Base-by-base conservation (phyloP, 2,797 vertebrate species). In the Odontamblyopus lacepedii region DNA sequence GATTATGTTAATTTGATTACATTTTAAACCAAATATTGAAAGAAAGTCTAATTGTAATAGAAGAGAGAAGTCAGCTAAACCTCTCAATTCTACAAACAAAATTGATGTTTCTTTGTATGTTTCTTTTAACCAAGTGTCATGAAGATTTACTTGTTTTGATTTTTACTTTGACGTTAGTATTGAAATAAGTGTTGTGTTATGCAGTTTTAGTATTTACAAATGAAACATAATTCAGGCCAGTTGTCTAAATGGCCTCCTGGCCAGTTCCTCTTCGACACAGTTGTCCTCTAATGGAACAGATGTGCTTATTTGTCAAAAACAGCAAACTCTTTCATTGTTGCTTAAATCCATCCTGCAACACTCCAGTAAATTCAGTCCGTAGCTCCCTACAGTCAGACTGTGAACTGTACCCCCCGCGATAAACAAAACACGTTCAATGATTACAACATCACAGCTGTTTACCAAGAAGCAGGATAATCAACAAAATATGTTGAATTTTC, bases 281-380 rank as follows among this genome's bases (percentile, higher is more conserved):
- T 59, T 73, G 74, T 80, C 23, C 63, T 68, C 35, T 5, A 61
- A 13, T 70, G 69, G 44, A 56, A 82, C 77, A 87, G 79, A 62
- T 87, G 80, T 63, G 66, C 77, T 78, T 7, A 82, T 88, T 82
- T 79, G 6, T 19, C 59, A 32, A 64, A 26, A 67, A 59, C 70
- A 69, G 68, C 19, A 6, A 48, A 48, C 70, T 16, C 48, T 59
- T 79, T 35, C 35, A 5, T 19, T n/a, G 5, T 1, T 4, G 51
- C 38, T 26, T 61, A 13, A 72, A 64, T 71, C 76, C 5, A 73
- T 72, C 57, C 26, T 30, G 29, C 8, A 70, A 8, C 19, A 9
- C 35, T 35, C 6, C 6, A 62, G 60, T 19, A n/a, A 32, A 35
- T 32, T 32, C 60, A 5, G 9, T 57, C 59, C 6, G 1, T 29